Conservation (phyloP, 2,888 invertebrate genomes). For the Rhingia rostrata region DNA sequence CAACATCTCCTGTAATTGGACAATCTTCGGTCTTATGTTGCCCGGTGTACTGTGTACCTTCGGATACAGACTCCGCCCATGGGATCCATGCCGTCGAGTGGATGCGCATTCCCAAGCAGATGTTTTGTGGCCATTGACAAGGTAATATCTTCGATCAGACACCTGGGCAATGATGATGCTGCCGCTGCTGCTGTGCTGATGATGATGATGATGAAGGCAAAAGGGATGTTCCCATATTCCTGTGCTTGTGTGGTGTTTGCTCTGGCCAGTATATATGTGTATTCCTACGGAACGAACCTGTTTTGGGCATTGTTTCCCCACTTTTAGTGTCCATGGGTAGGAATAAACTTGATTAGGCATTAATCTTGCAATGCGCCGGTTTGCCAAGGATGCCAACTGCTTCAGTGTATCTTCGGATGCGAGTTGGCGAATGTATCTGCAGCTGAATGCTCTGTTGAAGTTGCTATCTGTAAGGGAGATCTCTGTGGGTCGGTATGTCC, state of each 20-base stretch:
- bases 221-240: slow-evolving; percentile 61
- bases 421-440: slow-evolving; percentile 44
- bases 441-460: neutral
- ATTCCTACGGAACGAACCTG: slow-evolving; percentile 30
- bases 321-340: slow-evolving; percentile 14
- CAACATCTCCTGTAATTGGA: slow-evolving; percentile 69
- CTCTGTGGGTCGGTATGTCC: neutral
- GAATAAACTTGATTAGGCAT: slow-evolving; percentile 69
- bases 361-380: slow-evolving; percentile 47
- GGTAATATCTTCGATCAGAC: slow-evolving; percentile 72
- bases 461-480: slow-evolving; percentile 14
- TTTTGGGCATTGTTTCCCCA: slow-evolving; percentile 73
- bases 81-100: slow-evolving; percentile 43
- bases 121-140: slow-evolving; percentile 73
- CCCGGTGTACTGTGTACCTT: slow-evolving; percentile 22
- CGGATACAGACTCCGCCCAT: slow-evolving; percentile 60
- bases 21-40: slow-evolving; percentile 63
- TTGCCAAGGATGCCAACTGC: slow-evolving; percentile 29
- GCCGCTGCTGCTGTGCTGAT: slow-evolving; percentile 10
- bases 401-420: slow-evolving; percentile 16
- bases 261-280: neutral
- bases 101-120: slow-evolving; percentile 73
- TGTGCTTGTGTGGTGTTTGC: slow-evolving; percentile 6
- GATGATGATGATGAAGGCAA: slow-evolving; percentile 11
- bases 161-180: slow-evolving; percentile 62